These are phyloP conservation scores for Dysdera silvatica DNA, from an alignment of 1,140 invertebrate species.

Conservation along the genomic window DNA sequence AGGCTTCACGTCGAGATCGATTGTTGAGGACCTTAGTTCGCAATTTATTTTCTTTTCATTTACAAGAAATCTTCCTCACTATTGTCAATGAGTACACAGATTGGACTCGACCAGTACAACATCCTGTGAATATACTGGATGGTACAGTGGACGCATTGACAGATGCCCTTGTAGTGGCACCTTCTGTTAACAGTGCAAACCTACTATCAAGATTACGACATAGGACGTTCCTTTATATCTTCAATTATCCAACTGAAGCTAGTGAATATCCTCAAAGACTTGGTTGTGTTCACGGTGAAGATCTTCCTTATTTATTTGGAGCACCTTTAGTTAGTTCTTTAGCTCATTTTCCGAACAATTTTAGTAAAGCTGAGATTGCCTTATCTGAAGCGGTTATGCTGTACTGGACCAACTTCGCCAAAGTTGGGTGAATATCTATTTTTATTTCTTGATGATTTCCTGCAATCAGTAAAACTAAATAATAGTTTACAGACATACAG, in stretches of 20 bases:
- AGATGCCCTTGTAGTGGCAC: constrained; percentile 45
- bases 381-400: constrained; percentile 64
- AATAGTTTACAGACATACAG: neutral
- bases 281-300: constrained; percentile 48
- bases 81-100: constrained; percentile 96
- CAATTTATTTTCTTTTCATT: constrained; percentile 47
- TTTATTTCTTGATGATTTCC: neutral
- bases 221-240: constrained; percentile 40
- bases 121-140: constrained; percentile 83
- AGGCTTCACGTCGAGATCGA: constrained; percentile 75
- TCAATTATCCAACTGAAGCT: constrained; percentile 58
- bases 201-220: constrained; percentile 45
- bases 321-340: constrained; percentile 55
- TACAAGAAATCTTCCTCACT: constrained; percentile 84
- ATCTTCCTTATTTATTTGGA: constrained; percentile 54
- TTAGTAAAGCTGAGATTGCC: constrained; percentile 61
- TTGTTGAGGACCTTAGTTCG: constrained; percentile 84
- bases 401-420: constrained; percentile 51
- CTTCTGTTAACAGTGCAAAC: constrained; percentile 45
- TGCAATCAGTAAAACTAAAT: neutral
- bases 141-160: constrained; percentile 45
- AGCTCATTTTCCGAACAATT: constrained; percentile 51
- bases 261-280: constrained; percentile 55
- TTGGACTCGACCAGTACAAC: constrained; percentile 85
- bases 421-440: constrained; percentile 43